Percentiles rank a stretch among this genome's conserved stretches.
Evolutionary conservation across 2,797 vertebrate genomes (phyloP).

Genomic region (Novumbra hubbsi): DNA sequence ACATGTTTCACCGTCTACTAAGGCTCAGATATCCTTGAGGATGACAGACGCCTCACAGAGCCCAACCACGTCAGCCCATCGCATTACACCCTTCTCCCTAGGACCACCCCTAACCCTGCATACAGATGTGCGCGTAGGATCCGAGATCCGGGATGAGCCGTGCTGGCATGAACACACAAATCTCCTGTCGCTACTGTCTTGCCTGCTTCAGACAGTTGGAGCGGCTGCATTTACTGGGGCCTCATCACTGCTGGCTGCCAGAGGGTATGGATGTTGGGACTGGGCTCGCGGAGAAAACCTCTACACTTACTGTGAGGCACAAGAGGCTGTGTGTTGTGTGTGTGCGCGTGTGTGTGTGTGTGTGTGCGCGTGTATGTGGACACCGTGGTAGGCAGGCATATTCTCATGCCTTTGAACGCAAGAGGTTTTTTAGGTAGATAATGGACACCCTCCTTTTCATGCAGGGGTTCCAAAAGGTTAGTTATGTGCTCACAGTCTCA

Average conservation of each 20-base stretch:
- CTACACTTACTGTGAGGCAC: constrained; percentile 34
- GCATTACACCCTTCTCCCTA: not conserved
- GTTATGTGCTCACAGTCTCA: constrained; percentile 28
- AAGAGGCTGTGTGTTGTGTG: constrained; percentile 8
- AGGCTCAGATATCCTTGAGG: not conserved
- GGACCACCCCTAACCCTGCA: not conserved
- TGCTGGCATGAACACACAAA: not conserved
- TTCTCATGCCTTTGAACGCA: constrained; percentile 12
- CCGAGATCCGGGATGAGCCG: constrained; percentile 23
- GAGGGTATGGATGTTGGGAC: constrained; percentile 53
- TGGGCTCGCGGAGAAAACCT: constrained; percentile 30
- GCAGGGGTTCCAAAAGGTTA: constrained; percentile 15
- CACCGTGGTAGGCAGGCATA: not conserved
- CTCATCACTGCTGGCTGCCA: constrained; percentile 42
- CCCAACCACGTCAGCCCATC: not conserved
- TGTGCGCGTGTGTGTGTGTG: not conserved
- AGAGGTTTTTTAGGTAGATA: constrained; percentile 43
- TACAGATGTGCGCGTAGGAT: constrained; percentile 7
- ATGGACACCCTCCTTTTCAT: constrained; percentile 37
- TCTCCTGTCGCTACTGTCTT: not conserved
- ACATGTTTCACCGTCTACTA: not conserved
- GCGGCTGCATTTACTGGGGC: not conserved
- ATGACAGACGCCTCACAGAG: not conserved
- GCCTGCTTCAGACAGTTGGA: not conserved
- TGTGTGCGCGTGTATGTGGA: not conserved